These are phyloP conservation scores for Ectemnius continuus DNA, from an alignment of 2,888 invertebrate genomes.

Conservation along the genomic window DNA sequence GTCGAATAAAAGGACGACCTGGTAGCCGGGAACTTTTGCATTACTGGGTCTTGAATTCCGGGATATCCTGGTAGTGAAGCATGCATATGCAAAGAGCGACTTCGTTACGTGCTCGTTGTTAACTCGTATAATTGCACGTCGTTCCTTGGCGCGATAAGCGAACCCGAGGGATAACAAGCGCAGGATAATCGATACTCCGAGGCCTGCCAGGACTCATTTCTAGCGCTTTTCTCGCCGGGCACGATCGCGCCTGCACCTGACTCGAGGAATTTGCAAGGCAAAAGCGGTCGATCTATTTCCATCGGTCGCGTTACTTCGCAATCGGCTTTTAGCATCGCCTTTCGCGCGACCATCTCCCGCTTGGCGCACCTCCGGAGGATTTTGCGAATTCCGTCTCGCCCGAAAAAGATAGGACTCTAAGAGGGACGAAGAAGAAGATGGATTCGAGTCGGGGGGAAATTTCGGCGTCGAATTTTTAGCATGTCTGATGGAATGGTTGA, in stretches of 20 bases:
- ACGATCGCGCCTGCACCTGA: constrained; percentile 36
- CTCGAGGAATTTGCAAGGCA: constrained; percentile 47
- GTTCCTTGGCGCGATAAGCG: constrained; percentile 11
- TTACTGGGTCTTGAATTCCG: constrained; percentile 12
- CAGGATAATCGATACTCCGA: constrained; percentile 41
- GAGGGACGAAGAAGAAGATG: constrained; percentile 41
- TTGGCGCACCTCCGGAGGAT: constrained; percentile 16
- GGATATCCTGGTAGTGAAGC: constrained; percentile 8
- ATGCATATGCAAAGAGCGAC: constrained; percentile 37
- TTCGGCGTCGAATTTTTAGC: constrained; percentile 32
- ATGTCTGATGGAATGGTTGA: constrained; percentile 27
- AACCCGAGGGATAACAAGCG: constrained; percentile 20
- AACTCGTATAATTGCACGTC: constrained; percentile 48
- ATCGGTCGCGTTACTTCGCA: constrained; percentile 26
- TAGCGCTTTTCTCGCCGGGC: constrained; percentile 25
- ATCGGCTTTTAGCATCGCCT: constrained; percentile 33
- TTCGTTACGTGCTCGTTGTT: constrained; percentile 29
- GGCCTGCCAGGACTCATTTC: constrained; percentile 15
- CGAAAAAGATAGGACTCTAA: constrained; percentile 22
- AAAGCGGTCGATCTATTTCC: constrained; percentile 34
- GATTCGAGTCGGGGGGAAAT: constrained; percentile 31
- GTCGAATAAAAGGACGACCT: constrained; percentile 1
- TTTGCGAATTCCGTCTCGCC: constrained; percentile 32
- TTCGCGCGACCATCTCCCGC: constrained; percentile 15
- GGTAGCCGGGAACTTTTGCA: constrained; percentile 2